Conservation (phyloP, 2,113 vertebrate species). For the Megaceryle torquata region DNA sequence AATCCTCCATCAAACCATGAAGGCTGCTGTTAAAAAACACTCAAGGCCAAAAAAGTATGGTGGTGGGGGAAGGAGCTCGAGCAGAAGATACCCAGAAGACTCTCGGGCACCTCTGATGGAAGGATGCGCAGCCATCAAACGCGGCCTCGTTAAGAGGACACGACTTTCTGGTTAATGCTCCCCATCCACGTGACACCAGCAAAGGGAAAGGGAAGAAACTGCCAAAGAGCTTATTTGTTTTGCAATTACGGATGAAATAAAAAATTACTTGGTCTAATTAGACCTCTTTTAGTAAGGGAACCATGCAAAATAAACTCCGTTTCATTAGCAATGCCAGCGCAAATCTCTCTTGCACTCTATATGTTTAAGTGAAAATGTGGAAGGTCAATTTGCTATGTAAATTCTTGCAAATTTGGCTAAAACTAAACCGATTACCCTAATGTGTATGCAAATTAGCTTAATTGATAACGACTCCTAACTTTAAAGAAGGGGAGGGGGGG, state of each 20-base stretch:
- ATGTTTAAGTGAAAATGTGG: slow-evolving; percentile 65
- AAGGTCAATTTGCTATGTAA: slow-evolving; percentile 79
- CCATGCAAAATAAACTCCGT: slow-evolving; percentile 59
- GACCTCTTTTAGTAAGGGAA: slow-evolving; percentile 57
- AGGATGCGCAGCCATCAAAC: slow-evolving; percentile 15
- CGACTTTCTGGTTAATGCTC: slow-evolving; percentile 22
- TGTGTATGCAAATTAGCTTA: slow-evolving; percentile 76
- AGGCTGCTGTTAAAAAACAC: slow-evolving; percentile 69
- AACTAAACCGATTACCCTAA: slow-evolving; percentile 76
- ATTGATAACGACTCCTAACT: slow-evolving; percentile 75
- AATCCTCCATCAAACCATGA: slow-evolving; percentile 78
- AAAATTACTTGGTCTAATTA: slow-evolving; percentile 72
- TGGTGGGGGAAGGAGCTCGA: background rate
- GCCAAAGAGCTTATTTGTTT: slow-evolving; percentile 64
- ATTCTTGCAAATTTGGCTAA: slow-evolving; percentile 77
- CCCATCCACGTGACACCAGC: slow-evolving; percentile 16
- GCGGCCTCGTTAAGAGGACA: slow-evolving; percentile 51
- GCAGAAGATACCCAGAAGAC: slow-evolving; percentile 39
- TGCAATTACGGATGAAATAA: slow-evolving; percentile 65
- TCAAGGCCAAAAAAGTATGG: slow-evolving; percentile 5
- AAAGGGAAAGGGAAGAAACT: background rate
- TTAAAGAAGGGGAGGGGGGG: slow-evolving; percentile 29
- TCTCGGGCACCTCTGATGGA: background rate
- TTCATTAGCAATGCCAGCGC: slow-evolving; percentile 40
- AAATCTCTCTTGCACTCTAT: slow-evolving; percentile 32